Evolutionary conservation across 2,888 invertebrate genomes (phyloP), one percentile per base, ranked within the genome.

Genomic region (Diaprepes abbreviatus): DNA sequence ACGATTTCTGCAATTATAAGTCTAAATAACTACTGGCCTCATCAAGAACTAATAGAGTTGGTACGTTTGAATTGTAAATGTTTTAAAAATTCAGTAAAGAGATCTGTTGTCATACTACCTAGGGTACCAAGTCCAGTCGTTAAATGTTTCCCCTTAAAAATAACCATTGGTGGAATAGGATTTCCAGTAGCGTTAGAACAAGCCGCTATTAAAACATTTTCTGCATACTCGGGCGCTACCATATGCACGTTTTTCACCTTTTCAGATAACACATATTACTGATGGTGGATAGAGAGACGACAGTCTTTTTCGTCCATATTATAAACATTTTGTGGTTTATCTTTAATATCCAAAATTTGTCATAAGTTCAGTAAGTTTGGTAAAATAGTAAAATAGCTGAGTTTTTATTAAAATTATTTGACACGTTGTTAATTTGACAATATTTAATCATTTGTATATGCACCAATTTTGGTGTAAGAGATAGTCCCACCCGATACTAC

Each of bases 181-280:
- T 55, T 33, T 2, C 55, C 55, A 3, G 35, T 33, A n/a, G 55
- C 79, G 74, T 77, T 81, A 5, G 71, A 78, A 70, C 78, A 80
- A 5, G 70, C 72, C 3, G 78, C 78, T 4, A 79, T 60, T n/a
- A 79, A 77, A 7, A 79, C 78, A 70, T 79, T 81, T 75, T 80
- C 79, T 16, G 72, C 52, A 9, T 52, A 14, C 14, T 36, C 36
- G 1, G 36, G 36, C 3, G 75, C 77, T 6, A 78, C 57, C 9
- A 79, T 43, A 65, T 79, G 79, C 76, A 35, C 76, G 72, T 73
- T 76, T 77, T 17, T 72, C 58, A 17, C 78, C 78, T 75, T 77
- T 70, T 69, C 16, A 10, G 78, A 74, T 17, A 78, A 48, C 9
- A 79, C 77, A 5, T 43, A 43, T n/a, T 48, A 28, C 12, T 48